Percentiles rank a stretch among this genome's conserved stretches.
Conservation (phyloP, 2,113 vertebrate species). For the Ellobius talpinus region DNA sequence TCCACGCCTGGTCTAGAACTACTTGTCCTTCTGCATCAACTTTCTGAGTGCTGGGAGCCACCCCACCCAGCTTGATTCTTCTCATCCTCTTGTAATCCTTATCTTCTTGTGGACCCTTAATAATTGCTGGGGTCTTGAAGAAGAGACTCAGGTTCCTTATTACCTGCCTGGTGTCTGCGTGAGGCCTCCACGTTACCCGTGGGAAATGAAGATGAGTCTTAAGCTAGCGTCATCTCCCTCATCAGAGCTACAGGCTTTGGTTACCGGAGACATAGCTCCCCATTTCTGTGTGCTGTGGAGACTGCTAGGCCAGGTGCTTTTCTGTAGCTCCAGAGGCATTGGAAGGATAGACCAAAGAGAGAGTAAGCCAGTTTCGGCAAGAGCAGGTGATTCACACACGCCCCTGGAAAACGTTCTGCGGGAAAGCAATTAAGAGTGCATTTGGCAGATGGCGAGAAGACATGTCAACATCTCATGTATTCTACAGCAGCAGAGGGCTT, state of each 20-base stretch:
- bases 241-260: rapidly evolving
- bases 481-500: neutral
- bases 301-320: rapidly evolving
- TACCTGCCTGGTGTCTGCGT: neutral
- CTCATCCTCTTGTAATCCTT: rapidly evolving
- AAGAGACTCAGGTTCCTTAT: rapidly evolving
- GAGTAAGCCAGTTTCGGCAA: neutral
- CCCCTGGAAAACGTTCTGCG: rapidly evolving
- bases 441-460: neutral
- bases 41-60: neutral
- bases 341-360: neutral
- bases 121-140: rapidly evolving
- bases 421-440: neutral
- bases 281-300: rapidly evolving
- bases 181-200: neutral
- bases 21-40: neutral
- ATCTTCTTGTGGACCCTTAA: neutral
- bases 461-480: rapidly evolving
- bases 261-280: neutral
- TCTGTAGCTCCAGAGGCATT: neutral
- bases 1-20: neutral
- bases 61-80: neutral
- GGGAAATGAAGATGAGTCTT: neutral
- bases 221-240: rapidly evolving
- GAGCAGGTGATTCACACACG: no score